Evolutionary conservation across 92 coral and sea anemone genomes (phyloP), one percentile per base, ranked within the genome.

Genomic region (Actinernus sp.): DNA sequence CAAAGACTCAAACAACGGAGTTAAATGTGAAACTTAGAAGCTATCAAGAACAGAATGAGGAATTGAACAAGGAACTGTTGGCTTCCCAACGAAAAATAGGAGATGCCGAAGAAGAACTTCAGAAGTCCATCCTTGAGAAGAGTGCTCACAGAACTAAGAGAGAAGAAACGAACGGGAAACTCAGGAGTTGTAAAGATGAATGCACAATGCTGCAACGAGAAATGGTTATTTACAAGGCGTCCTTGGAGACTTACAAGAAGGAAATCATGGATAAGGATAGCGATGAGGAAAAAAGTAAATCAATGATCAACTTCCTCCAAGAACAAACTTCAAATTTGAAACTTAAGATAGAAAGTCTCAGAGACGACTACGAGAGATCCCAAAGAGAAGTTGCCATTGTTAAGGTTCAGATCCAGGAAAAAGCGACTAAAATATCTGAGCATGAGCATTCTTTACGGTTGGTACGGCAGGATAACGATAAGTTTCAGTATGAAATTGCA

Each of bases 381-480:
- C 61, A 74, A 26, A 43, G 49, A 9, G 78, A 82, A 46, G 43
- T 59, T 20, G 54, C 63, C 14, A 48, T 51, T 5, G 41, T 74
- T 28, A 74, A 47, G 55, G 25, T 65, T 26, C 59, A 76, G 60
- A 50, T 76, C 4, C 86, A 82, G 7, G 93, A 64, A 58, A 82
- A 71, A 63, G 76, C 61, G 18, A 60, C 64, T 11, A 66, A 67
- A 5, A 71, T 88, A 50, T 62, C 76, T 21, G 71, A 56, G 32
- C 28, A 69, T 55, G 83, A 83, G 52, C 68, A 71, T 63, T 52
- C 67, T 41, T 16, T 63, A 33, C 74, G 59, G 58, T 29, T 68
- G 26, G 53, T 74, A 21, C 57, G 68, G 51, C 88, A 80, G 27
- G 84, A 80, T n/a, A 74, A 74, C 65, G 65, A 67, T 55, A 75